Percentiles rank a stretch among this genome's conserved stretches.
phyloP scores from a whole-genome alignment of 2,888 invertebrate species.

The Marronus borbonicus region DNA sequence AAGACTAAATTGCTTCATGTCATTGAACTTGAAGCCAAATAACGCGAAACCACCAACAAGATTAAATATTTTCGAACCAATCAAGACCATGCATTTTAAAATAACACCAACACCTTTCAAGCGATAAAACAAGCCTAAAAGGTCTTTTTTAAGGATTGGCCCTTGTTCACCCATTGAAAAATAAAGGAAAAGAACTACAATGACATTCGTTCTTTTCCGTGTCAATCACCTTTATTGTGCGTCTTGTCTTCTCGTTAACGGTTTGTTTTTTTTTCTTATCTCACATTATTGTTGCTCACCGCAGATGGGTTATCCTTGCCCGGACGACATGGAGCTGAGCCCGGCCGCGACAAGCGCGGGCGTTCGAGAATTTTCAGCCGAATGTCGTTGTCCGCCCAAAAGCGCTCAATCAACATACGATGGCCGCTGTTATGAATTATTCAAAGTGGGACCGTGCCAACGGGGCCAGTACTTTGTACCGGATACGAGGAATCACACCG shows the following conservation, averaged over 20 bases:
- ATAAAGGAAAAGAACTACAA: neutral
- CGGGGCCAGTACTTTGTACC: slow-evolving; percentile 85
- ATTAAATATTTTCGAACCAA: slow-evolving; percentile 2
- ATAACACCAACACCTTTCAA: neutral
- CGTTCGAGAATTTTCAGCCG: slow-evolving; percentile 77
- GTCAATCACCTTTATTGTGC: slow-evolving; percentile 40
- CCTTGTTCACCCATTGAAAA: neutral
- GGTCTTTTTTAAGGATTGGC: slow-evolving; percentile 1
- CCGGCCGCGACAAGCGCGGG: slow-evolving; percentile 71
- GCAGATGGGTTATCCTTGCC: slow-evolving; percentile 83
- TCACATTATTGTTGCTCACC: slow-evolving; percentile 42
- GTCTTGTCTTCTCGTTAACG: neutral
- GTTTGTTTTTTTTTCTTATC: neutral
- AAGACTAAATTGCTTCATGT: too few relatives aligned
- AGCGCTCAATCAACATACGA: slow-evolving; percentile 81
- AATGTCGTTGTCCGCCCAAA: slow-evolving; percentile 88
- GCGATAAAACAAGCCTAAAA: neutral
- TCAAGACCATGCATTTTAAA: neutral
- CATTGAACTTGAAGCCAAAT: too few relatives aligned
- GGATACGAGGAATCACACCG: slow-evolving; percentile 67
- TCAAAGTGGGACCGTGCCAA: slow-evolving; percentile 82
- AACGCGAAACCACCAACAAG: neutral
- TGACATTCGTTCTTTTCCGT: slow-evolving; percentile 23
- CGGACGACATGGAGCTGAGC: slow-evolving; percentile 87
- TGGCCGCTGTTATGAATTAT: slow-evolving; percentile 82